Evolutionary conservation across 2,888 invertebrate species (phyloP).

Genomic region (Cryptocephalus primarius): DNA sequence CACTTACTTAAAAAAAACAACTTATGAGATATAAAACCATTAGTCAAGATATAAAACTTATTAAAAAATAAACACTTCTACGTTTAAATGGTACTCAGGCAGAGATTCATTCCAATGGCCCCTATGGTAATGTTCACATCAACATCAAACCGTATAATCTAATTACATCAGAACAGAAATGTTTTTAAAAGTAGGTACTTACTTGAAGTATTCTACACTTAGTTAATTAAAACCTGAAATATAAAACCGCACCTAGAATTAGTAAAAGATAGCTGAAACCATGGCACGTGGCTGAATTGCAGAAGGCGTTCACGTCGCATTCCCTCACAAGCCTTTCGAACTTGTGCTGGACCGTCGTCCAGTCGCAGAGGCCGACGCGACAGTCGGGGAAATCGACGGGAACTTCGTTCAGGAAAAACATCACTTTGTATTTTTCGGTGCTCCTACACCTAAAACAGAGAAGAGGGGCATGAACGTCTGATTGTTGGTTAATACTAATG

Average conservation of each 20-base stretch:
- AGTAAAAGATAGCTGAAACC: neutral
- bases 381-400: slow-evolving; percentile 53
- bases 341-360: slow-evolving; percentile 53
- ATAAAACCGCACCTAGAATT: neutral
- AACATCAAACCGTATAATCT: no score
- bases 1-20: no score
- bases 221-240: slow-evolving; percentile 3
- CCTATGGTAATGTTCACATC: no score
- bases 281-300: slow-evolving; percentile 27
- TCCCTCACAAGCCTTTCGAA: slow-evolving; percentile 44
- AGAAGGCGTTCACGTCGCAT: slow-evolving; percentile 46
- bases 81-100: no score
- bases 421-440: slow-evolving; percentile 43
- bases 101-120: no score
- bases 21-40: no score
- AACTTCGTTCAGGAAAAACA: slow-evolving; percentile 64
- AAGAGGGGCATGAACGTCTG: neutral
- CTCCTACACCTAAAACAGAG: slow-evolving; percentile 40
- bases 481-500: no score
- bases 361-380: slow-evolving; percentile 66
- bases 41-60: no score
- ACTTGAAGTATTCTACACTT: no score
- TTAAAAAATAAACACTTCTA: no score
- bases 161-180: no score
- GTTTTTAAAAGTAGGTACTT: no score